Base-by-base conservation (phyloP, 1,140 invertebrate genomes). In the Phortica variegata region DNA sequence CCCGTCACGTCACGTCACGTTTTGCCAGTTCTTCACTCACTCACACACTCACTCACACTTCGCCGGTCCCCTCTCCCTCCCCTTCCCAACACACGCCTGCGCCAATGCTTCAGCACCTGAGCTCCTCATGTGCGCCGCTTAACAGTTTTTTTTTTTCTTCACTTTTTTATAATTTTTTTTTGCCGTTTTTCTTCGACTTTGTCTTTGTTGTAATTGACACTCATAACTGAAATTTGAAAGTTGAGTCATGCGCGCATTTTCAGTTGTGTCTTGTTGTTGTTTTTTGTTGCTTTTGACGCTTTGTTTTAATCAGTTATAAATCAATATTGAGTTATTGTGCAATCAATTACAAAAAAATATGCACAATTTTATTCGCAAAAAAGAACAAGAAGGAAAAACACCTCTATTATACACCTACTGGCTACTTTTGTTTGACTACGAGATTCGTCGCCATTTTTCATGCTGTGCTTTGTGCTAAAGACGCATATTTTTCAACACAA, bases 1-100 rank as follows among this genome's bases (percentile, higher is more conserved):
- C 69, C 69, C 69, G 69, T 73, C 69, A 73, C 69, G 69, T 73
- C 69, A 73, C 69, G 63, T 66, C 63, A 66, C 56, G 59, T 59
- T 54, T 31, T 31, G 50, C 42, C 59, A 65, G 61, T 46, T 58
- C 58, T n/a, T n/a, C n/a, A n/a, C n/a, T n/a, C n/a, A n/a, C n/a
- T n/a, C n/a, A n/a, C n/a, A n/a, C n/a, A n/a, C n/a, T n/a, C n/a
- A n/a, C n/a, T 12, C 48, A 60, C 12, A 34, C 16, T 34, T 47
- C 43, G 52, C 12, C 43, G 15, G 34, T 12, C 26, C 26, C 6
- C 6, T 29, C 26, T 12, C 6, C 26, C 6, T 29, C 6, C 26
- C 18, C 19, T 43, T 23, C 16, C 19, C 31, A 13, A n/a, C n/a
- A n/a, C n/a, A n/a, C n/a, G n/a, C n/a, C n/a, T n/a, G n/a, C n/a